These are phyloP conservation scores for Desoria tigrina DNA, from an alignment of 2,888 invertebrate species.

Conservation along the genomic window DNA sequence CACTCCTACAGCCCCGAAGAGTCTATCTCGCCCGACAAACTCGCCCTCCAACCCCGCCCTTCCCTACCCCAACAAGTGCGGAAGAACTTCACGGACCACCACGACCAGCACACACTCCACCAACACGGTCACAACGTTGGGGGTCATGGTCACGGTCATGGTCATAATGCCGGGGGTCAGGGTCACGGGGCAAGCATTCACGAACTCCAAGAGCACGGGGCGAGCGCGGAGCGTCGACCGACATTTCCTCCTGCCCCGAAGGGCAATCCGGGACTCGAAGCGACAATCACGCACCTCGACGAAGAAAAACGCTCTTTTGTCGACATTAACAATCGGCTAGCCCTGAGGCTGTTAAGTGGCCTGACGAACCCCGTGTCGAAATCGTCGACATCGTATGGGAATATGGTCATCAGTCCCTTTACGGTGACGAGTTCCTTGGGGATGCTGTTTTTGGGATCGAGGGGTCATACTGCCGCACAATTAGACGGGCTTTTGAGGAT, in stretches of 20 bases:
- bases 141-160: constrained; percentile 28
- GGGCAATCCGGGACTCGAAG: constrained; percentile 61
- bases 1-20: constrained; percentile 38
- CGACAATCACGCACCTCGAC: constrained; percentile 70
- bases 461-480: constrained; percentile 83
- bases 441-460: constrained; percentile 84
- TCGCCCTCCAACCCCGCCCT: constrained; percentile 45
- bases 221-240: constrained; percentile 44
- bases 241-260: constrained; percentile 47
- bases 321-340: constrained; percentile 79
- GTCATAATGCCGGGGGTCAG: constrained; percentile 21
- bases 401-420: constrained; percentile 79
- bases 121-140: constrained; percentile 41
- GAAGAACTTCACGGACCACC: constrained; percentile 49
- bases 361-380: constrained; percentile 62
- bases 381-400: constrained; percentile 66
- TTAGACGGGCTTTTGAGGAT: constrained; percentile 83
- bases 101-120: constrained; percentile 44
- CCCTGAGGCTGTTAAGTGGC: constrained; percentile 69
- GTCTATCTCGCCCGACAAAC: constrained; percentile 43
- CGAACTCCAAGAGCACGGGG: constrained; percentile 32
- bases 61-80: constrained; percentile 42
- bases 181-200: constrained; percentile 30
- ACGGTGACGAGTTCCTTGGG: constrained; percentile 82
- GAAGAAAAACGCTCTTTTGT: constrained; percentile 76